Evolutionary conservation across 2,797 vertebrate genomes (phyloP), one percentile per base, ranked within the genome.

Genomic region (Choloepus didactylus): DNA sequence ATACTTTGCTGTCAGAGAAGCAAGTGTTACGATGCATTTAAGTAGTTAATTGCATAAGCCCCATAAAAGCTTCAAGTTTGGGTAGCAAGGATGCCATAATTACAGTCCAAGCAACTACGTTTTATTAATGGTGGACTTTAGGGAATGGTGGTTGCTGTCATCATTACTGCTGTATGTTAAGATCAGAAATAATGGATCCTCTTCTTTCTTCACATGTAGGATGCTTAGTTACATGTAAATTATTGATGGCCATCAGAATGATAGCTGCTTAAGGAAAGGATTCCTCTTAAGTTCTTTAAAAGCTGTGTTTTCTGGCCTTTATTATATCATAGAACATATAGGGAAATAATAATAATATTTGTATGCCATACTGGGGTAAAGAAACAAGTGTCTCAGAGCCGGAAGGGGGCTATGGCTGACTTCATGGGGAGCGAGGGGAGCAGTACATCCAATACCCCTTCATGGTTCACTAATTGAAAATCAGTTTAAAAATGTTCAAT

Each of bases 1-100:
- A 99, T 99, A 99, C 98, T 99, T 99, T 98, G 98, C 99, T 99
- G 99, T 99, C 99, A 98, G 97, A 98, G 98, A 98, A 99, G 98
- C 98, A 98, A 98, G 98, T 98, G 98, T 99, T 99, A 98, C 98
- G 98, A 98, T 98, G 98, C 98, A 98, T 98, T 98, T 98, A 98
- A 98, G 98, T 98, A 98, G 98, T 98, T 98, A 98, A 98, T 98
- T 98, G 98, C 98, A 96, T 96, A 98, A 98, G 98, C 96, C 97
- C 93, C 97, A 98, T 99, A 98, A 99, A 98, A 98, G 98, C 98
- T 98, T 98, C 98, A 98, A 96, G 97, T 98, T 98, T 98, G 97
- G 98, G 96, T 96, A 98, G 97, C 96, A 97, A 96, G 97, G 94
- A 98, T 98, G 96, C 98, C 89, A 86, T 98, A 98, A 98, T 98